A percentile compares a stretch with the other conserved stretches of the same genome.
These are phyloP conservation scores for Trimorus sp. DNA, from an alignment of 2,888 invertebrate species.

Conservation along the genomic window DNA sequence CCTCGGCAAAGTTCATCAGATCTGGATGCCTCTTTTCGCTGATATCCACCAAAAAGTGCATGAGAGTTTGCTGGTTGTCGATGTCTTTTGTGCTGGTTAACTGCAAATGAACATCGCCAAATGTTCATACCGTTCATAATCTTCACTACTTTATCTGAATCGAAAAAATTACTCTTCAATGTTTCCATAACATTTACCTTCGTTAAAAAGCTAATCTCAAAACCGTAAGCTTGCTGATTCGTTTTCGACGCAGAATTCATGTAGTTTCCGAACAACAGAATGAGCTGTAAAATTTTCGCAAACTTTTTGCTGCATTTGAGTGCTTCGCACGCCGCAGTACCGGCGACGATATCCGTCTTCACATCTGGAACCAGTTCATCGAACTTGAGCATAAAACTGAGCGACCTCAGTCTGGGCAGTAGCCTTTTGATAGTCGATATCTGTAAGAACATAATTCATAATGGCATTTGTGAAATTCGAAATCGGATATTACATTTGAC, in stretches of 20 bases:
- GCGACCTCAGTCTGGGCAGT: slow-evolving; percentile 91
- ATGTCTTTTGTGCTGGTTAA: slow-evolving; percentile 94
- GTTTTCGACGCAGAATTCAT: slow-evolving; percentile 98
- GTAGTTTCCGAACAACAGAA: slow-evolving; percentile 96
- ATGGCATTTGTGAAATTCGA: too few relatives aligned
- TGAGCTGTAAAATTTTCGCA: slow-evolving; percentile 92
- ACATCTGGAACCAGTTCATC: slow-evolving; percentile 92
- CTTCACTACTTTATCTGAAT: too few relatives aligned
- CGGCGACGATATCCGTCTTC: slow-evolving; percentile 96
- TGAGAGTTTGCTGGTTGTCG: slow-evolving; percentile 94
- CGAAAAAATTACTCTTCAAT: too few relatives aligned
- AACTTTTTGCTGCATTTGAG: slow-evolving; percentile 94
- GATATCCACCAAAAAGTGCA: slow-evolving; percentile 95
- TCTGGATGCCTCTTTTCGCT: slow-evolving; percentile 95
- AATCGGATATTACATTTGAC: too few relatives aligned
- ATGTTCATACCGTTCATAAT: too few relatives aligned
- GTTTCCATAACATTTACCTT: too few relatives aligned
- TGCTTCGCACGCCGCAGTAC: slow-evolving; percentile 97
- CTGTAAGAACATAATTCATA: slow-evolving; percentile 75
- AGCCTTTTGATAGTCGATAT: slow-evolving; percentile 95
- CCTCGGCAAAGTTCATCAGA: slow-evolving; percentile 90
- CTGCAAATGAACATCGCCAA: slow-evolving; percentile 82
- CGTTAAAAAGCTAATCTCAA: slow-evolving; percentile 97
- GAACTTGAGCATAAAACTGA: slow-evolving; percentile 94
- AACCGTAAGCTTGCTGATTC: slow-evolving; percentile 96